Conservation (phyloP, 2,797 vertebrate species). For the Channallabes apus region DNA sequence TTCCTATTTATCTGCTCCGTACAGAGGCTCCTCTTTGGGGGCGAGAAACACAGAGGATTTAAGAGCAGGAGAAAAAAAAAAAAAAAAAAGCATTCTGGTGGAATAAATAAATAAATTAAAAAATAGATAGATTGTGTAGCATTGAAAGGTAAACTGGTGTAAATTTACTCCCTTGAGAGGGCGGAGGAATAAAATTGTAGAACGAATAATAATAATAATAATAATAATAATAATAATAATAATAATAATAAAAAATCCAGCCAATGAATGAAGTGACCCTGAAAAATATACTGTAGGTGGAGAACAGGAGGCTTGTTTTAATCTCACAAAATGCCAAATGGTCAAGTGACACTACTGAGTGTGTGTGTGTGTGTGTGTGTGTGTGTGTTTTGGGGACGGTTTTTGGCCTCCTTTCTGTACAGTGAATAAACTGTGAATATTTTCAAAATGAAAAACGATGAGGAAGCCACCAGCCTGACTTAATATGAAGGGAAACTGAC, state of each 20-base stretch:
- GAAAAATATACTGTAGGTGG: conserved; percentile 24
- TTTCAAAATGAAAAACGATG: too few relatives aligned
- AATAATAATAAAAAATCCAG: conserved; percentile 53
- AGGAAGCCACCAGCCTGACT: too few relatives aligned
- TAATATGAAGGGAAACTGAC: too few relatives aligned
- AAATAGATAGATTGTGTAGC: conserved; percentile 70
- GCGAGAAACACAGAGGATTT: conserved; percentile 81
- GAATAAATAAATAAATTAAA: conserved; percentile 72
- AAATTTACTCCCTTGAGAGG: conserved; percentile 68
- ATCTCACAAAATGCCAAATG: neutral
- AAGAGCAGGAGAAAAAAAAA: conserved; percentile 65
- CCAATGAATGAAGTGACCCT: conserved; percentile 41
- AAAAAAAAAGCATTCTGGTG: conserved; percentile 68
- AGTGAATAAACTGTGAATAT: neutral
- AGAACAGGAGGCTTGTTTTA: neutral
- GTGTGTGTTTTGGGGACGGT: neutral
- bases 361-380: too few relatives aligned
- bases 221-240: too few relatives aligned
- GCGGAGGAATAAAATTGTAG: conserved; percentile 57
- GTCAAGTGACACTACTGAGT: neutral
- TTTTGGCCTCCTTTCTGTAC: too few relatives aligned
- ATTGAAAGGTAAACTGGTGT: conserved; percentile 64
- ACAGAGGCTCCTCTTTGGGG: conserved; percentile 79
- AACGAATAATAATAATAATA: neutral
- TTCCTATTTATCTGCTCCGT: conserved; percentile 81